Evolutionary conservation across 2,888 invertebrate genomes (phyloP).

Genomic region (Busseola fusca): DNA sequence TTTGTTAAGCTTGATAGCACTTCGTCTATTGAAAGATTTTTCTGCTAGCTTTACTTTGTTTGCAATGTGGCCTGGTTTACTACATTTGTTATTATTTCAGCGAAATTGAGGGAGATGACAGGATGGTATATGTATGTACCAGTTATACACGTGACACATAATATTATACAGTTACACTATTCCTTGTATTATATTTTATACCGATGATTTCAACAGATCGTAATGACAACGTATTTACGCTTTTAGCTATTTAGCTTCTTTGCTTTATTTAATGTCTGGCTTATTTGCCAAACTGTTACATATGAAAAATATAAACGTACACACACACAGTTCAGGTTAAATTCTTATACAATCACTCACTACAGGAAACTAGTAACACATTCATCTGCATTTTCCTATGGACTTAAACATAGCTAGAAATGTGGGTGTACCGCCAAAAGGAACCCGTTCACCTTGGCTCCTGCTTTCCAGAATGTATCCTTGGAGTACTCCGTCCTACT

Average conservation of each 20-base stretch:
- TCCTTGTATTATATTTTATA: neutral
- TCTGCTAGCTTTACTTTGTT: no score
- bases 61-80: neutral
- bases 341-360: neutral
- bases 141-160: neutral
- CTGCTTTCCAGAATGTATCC: no score
- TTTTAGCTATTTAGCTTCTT: no score
- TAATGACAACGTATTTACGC: slow-evolving; percentile 11
- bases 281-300: slow-evolving; percentile 21
- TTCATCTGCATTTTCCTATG: neutral
- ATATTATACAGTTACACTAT: no score
- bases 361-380: neutral
- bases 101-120: slow-evolving; percentile 7
- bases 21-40: no score
- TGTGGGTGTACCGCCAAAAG: neutral
- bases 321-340: neutral
- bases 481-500: no score
- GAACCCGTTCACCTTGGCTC: no score
- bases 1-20: no score
- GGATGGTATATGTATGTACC: neutral
- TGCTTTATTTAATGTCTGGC: slow-evolving; percentile 1
- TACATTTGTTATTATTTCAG: neutral
- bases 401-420: neutral
- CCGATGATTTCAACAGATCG: slow-evolving; percentile 26
- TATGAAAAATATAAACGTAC: neutral